A percentile compares a stretch with the other conserved stretches of the same genome.
These are phyloP conservation scores for Cephalopholis sonnerati DNA, from an alignment of 2,113 vertebrate genomes.

Conservation along the genomic window DNA sequence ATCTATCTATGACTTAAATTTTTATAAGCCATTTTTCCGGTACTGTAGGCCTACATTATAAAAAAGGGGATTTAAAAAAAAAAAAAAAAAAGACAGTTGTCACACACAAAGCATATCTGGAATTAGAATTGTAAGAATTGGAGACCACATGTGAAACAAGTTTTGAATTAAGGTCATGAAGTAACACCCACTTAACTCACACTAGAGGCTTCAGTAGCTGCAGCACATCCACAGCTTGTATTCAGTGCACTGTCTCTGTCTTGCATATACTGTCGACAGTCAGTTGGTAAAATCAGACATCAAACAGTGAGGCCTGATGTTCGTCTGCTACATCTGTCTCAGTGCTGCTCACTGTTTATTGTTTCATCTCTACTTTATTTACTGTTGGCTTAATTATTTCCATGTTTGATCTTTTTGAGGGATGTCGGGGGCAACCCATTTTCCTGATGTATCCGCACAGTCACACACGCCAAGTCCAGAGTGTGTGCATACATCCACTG, in stretches of 20 bases:
- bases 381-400: slow-evolving; percentile 80
- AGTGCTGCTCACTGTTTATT: slow-evolving; percentile 75
- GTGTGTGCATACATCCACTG: slow-evolving; percentile 5
- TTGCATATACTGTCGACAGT: slow-evolving; percentile 65
- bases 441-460: slow-evolving; percentile 47
- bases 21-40: background rate
- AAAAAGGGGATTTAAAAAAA: too few species aligned
- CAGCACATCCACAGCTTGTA: slow-evolving; percentile 42
- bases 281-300: slow-evolving; percentile 70
- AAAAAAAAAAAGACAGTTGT: background rate
- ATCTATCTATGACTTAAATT: too few species aligned
- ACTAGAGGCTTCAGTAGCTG: slow-evolving; percentile 60
- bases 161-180: slow-evolving; percentile 1
- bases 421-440: slow-evolving; percentile 51
- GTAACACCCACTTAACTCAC: slow-evolving; percentile 8
- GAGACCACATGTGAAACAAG: background rate
- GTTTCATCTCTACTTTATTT: slow-evolving; percentile 80
- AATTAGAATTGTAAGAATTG: background rate
- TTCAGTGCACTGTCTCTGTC: slow-evolving; percentile 44
- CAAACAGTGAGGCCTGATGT: slow-evolving; percentile 70
- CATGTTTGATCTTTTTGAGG: slow-evolving; percentile 70
- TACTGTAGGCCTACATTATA: too few species aligned
- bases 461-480: slow-evolving; percentile 32
- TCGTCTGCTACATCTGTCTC: slow-evolving; percentile 74
- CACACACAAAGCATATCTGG: background rate